Conservation (phyloP, 2,888 invertebrate genomes). For the Cryptocephalus primarius region DNA sequence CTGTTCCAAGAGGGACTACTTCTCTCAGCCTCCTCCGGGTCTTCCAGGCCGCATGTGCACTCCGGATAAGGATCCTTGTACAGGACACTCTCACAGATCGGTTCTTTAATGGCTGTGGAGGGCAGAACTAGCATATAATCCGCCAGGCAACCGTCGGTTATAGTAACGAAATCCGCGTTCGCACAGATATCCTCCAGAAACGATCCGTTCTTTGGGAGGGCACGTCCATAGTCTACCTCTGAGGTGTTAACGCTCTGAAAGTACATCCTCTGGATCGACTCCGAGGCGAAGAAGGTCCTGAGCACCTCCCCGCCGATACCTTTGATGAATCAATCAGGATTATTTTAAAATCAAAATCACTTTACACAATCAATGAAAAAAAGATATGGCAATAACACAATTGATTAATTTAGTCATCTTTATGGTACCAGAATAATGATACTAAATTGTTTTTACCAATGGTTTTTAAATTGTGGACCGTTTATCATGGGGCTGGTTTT, state of each 20-base stretch:
- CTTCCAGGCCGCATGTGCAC: conserved; percentile 21
- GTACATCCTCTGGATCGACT: conserved; percentile 26
- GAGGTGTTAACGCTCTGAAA: conserved; percentile 25
- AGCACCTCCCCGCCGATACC: conserved; percentile 28
- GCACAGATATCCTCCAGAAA: not conserved
- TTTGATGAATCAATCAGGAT: conserved; percentile 2
- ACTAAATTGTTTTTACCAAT: too few relatives aligned
- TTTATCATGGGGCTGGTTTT: too few relatives aligned
- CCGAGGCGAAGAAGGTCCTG: conserved; percentile 20
- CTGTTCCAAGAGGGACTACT: too few relatives aligned
- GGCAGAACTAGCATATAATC: conserved; percentile 9
- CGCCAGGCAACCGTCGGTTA: conserved; percentile 12
- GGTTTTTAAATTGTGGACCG: too few relatives aligned
- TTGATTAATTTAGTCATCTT: too few relatives aligned
- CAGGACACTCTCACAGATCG: conserved; percentile 21
- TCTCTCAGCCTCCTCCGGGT: not conserved
- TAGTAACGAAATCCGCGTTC: conserved; percentile 4
- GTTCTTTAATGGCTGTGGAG: not conserved
- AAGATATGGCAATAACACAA: too few relatives aligned
- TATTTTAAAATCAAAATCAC: too few relatives aligned
- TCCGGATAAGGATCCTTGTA: conserved; percentile 27
- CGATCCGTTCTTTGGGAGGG: too few relatives aligned
- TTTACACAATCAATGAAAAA: too few relatives aligned
- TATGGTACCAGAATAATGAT: too few relatives aligned
- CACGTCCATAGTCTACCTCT: conserved; percentile 14